These are phyloP conservation scores for Coelogynopora nodosa DNA, from an alignment of 2,888 invertebrate species.

Conservation along the genomic window DNA sequence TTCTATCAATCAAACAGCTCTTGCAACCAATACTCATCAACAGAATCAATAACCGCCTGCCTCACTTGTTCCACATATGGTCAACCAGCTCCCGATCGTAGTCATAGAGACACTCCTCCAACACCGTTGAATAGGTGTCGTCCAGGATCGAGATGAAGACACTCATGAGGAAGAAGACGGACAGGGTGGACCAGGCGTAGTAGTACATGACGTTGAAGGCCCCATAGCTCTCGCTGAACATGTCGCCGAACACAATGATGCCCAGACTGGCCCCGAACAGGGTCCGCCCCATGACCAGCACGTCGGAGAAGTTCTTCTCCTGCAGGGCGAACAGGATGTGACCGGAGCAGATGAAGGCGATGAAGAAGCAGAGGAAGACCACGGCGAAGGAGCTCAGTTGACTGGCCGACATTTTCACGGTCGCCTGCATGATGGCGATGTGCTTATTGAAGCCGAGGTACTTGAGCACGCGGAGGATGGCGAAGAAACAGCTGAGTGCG, in stretches of 20 bases:
- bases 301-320: conserved; percentile 25
- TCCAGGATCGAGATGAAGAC: conserved; percentile 53
- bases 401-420: conserved; percentile 2
- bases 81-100: conserved; percentile 42
- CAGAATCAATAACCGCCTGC: too few relatives aligned
- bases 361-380: conserved; percentile 33
- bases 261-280: conserved; percentile 32
- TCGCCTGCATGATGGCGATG: conserved; percentile 43
- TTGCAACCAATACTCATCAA: too few relatives aligned
- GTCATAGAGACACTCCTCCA: conserved; percentile 36
- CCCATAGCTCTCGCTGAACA: conserved; percentile 31
- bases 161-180: conserved; percentile 52
- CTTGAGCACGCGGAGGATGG: conserved; percentile 41
- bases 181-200: conserved; percentile 50
- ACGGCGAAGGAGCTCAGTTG: conserved; percentile 39
- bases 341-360: conserved; percentile 35
- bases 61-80: conserved; percentile 41
- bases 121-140: conserved; percentile 44
- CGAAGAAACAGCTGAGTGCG: conserved; percentile 33
- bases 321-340: conserved; percentile 30
- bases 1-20: too few relatives aligned
- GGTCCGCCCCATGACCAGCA: neutral
- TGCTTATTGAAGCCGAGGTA: conserved; percentile 42
- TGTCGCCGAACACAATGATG: conserved; percentile 23
- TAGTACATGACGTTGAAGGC: conserved; percentile 50